A percentile compares a stretch with the other conserved stretches of the same genome.
phyloP scores from a whole-genome alignment of 2,888 invertebrate genomes.

The Arge pagana region DNA sequence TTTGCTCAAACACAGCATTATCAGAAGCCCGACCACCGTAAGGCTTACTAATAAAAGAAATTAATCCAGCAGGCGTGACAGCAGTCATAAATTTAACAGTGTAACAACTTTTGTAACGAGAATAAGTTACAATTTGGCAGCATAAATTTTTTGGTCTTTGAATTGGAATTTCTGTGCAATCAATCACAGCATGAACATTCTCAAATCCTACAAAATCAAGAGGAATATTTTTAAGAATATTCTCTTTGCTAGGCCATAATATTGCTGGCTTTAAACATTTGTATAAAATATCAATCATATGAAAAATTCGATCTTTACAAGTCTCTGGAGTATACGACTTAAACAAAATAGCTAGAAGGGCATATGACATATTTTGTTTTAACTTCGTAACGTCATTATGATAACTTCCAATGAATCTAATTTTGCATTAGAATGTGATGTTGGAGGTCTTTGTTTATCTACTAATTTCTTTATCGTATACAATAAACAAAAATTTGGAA shows the following conservation, averaged over 20 bases:
- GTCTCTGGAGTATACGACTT: constrained; percentile 4
- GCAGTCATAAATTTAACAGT: constrained; percentile 12
- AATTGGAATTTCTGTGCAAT: constrained; percentile 6
- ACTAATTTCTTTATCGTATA: constrained; percentile 2
- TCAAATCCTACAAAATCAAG: constrained; percentile 20
- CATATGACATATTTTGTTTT: constrained; percentile 12
- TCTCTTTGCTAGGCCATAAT: constrained; percentile 20
- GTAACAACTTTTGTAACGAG: constrained; percentile 3
- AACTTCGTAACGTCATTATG: constrained; percentile 10
- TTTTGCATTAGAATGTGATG: constrained; percentile 6
- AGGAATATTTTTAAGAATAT: constrained; percentile 23
- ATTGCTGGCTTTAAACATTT: constrained; percentile 11
- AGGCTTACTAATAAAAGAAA: constrained; percentile 9
- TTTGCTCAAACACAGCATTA: constrained; percentile 22
- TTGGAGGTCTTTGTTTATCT: not conserved
- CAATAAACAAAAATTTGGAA: constrained; percentile 1
- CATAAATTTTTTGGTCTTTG: constrained; percentile 26
- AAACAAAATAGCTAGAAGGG: constrained; percentile 2
- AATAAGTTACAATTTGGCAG: constrained; percentile 14
- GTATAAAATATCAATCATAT: constrained; percentile 9
- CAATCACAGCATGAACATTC: constrained; percentile 17
- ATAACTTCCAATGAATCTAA: constrained; percentile 1
- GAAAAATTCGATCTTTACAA: not conserved
- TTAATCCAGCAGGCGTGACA: constrained; percentile 18
- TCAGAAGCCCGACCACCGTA: constrained; percentile 25